Conservation (phyloP, 2,113 vertebrate species). For the Excalfactoria chinensis region DNA sequence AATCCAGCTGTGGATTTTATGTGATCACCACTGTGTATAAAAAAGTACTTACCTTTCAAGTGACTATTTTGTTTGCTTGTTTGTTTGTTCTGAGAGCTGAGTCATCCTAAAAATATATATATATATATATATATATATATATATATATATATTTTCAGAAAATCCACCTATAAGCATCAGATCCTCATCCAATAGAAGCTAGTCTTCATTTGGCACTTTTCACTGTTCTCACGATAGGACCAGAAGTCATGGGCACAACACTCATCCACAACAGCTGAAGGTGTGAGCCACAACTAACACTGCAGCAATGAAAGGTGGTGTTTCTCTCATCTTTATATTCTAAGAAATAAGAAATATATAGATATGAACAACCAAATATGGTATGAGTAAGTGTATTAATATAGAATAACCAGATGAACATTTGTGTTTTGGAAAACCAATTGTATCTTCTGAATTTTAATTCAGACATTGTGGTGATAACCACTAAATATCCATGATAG, state of each 20-base stretch:
- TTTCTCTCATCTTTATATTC: not conserved
- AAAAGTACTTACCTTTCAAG: not conserved
- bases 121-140: too few species aligned
- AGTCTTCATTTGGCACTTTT: not conserved
- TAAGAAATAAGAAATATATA: not conserved
- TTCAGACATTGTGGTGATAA: not conserved
- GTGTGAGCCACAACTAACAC: not conserved
- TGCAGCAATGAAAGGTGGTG: not conserved
- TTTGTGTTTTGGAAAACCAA: not conserved
- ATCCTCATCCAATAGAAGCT: not conserved
- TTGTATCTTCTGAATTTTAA: not conserved
- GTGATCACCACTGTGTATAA: not conserved
- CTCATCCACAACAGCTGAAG: not conserved
- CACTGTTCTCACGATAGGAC: not conserved
- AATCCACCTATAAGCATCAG: not conserved
- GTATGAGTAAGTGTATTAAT: too few species aligned
- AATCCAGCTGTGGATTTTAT: not conserved
- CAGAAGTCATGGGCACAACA: not conserved
- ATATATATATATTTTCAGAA: too few species aligned
- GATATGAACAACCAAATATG: not conserved
- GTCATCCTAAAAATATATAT: too few species aligned
- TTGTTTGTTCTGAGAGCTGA: not conserved
- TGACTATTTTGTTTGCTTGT: not conserved
- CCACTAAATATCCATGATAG: conserved; percentile 3
- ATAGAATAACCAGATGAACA: not conserved